Percentiles rank a stretch among this genome's conserved stretches.
Evolutionary conservation across 1,140 invertebrate genomes (phyloP).

Genomic region (Hyles euphorbiae): DNA sequence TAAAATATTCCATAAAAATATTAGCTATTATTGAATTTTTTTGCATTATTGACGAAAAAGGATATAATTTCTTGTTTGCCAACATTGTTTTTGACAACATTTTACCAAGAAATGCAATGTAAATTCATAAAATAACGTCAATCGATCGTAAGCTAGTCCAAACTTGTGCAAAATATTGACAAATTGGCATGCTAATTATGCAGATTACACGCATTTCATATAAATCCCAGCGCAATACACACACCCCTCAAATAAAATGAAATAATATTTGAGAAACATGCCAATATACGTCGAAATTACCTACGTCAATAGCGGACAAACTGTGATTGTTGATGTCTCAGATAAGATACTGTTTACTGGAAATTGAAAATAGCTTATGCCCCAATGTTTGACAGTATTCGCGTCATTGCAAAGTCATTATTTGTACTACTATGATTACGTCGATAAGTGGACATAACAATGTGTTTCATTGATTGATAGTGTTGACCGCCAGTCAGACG

Average conservation of each 20-base stretch:
- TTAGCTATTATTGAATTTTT: too few relatives aligned
- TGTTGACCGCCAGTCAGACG: constrained; percentile 6
- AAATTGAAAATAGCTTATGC: constrained; percentile 14
- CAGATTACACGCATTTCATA: too few relatives aligned
- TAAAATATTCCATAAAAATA: too few relatives aligned
- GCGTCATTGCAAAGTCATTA: constrained; percentile 27
- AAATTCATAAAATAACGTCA: too few relatives aligned
- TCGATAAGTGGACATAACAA: constrained; percentile 15
- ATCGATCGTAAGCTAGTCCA: too few relatives aligned
- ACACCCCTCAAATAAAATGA: neutral
- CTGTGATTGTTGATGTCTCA: constrained; percentile 18
- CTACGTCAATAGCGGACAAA: constrained; percentile 19
- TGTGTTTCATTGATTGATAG: constrained; percentile 21
- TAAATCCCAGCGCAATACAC: too few relatives aligned
- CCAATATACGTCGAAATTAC: neutral
- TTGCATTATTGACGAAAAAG: too few relatives aligned
- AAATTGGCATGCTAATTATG: too few relatives aligned
- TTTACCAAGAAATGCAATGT: too few relatives aligned
- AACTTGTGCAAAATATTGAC: too few relatives aligned
- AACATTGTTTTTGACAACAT: too few relatives aligned
- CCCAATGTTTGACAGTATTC: constrained; percentile 22
- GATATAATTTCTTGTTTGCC: too few relatives aligned
- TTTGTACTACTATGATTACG: constrained; percentile 27
- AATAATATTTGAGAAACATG: neutral
- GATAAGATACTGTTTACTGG: constrained; percentile 27